These are phyloP conservation scores for Melanotaenia duboulayi DNA, from an alignment of 2,113 vertebrate genomes.

Conservation along the genomic window DNA sequence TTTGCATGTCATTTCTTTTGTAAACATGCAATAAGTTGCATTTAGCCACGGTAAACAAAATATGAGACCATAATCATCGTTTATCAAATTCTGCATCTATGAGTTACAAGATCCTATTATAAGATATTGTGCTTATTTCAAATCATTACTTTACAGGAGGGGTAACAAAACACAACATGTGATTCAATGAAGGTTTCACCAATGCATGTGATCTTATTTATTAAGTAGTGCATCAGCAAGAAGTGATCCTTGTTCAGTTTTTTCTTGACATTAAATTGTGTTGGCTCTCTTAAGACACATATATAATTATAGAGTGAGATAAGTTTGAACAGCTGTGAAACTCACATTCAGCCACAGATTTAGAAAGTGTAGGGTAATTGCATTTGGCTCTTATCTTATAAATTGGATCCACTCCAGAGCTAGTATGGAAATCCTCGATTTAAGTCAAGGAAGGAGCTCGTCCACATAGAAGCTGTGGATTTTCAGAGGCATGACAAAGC, in stretches of 20 bases:
- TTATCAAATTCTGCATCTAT: constrained; percentile 36
- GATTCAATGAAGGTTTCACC: constrained; percentile 27
- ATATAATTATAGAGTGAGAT: constrained; percentile 62
- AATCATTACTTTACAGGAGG: constrained; percentile 22
- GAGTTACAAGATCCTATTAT: constrained; percentile 24
- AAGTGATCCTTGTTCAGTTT: constrained; percentile 30
- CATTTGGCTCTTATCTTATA: constrained; percentile 69
- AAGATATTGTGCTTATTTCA: constrained; percentile 41
- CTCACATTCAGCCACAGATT: constrained; percentile 63
- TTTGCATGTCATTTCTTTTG: constrained; percentile 27
- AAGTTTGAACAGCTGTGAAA: constrained; percentile 51
- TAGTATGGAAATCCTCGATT: constrained; percentile 48
- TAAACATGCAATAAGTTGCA: constrained; percentile 41
- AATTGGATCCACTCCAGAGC: constrained; percentile 67
- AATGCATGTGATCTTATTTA: constrained; percentile 39
- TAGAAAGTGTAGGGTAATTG: constrained; percentile 70
- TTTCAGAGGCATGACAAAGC: constrained; percentile 37
- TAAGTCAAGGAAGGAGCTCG: constrained; percentile 32
- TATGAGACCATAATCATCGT: constrained; percentile 45
- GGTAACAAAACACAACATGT: background rate
- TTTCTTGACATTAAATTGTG: constrained; percentile 30
- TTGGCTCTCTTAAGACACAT: constrained; percentile 32
- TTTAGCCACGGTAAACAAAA: constrained; percentile 50
- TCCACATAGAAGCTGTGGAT: constrained; percentile 14
- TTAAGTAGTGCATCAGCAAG: constrained; percentile 37